Base-by-base conservation (phyloP, 2,888 invertebrate species). In the Heliconius ethilla region DNA sequence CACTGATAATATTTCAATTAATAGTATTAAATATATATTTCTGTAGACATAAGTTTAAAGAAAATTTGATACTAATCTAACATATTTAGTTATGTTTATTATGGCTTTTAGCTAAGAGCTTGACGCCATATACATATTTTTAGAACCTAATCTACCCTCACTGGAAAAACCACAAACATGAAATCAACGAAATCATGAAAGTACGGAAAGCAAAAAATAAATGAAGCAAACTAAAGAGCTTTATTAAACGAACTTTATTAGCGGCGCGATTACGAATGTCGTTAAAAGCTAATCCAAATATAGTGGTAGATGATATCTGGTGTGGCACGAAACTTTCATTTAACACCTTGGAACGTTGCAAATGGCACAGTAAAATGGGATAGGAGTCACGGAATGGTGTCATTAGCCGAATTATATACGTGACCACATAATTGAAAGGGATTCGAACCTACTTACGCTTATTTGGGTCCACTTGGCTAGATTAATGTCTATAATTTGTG, bases 291-390 rank as follows among this genome's bases (percentile, higher is more conserved):
- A 84, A 83, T 82, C 82, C 78, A 82, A 86, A 86, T 83, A 84
- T 82, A 83, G 83, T 78, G 80, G 78, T 82, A 84, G 87, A 88
- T 88, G 86, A 86, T 86, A 87, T 89, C 89, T 87, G 87, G 87
- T 87, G 83, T 83, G 87, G 91, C 90, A 92, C 87, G 89, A 88
- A 89, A 91, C 86, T 88, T 91, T 89, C 89, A 92, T 92, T 92
- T 89, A 89, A 88, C 91, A 89, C 88, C 88, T 90, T 84, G 81
- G 83, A 85, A 87, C 84, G 83, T 79, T 82, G 84, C 82, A 85
- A 87, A 89, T 86, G 85, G 84, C 85, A 84, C 85, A 86, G 85
- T 87, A 88, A 89, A 89, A 88, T 87, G 80, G 82, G 87, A 89
- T 85, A 84, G 83, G 82, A 85, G 88, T 87, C 89, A 88, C 87